phyloP scores from a whole-genome alignment of 1,140 invertebrate species.

The Aplysia californica region DNA sequence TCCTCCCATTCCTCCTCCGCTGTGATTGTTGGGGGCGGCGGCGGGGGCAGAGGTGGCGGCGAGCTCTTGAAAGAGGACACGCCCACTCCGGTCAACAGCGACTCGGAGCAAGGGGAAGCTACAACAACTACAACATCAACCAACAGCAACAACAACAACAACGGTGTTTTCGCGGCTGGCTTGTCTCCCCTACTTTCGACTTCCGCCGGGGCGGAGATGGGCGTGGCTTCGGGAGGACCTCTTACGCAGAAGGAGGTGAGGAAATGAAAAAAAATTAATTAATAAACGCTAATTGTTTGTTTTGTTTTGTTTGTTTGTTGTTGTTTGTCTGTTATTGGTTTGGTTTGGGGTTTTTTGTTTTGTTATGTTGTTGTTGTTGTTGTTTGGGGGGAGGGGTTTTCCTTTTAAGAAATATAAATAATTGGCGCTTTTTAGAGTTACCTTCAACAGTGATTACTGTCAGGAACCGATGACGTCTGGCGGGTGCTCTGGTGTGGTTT shows the following conservation, averaged over 20 bases:
- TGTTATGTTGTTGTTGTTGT: background rate
- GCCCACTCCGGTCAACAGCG: constrained; percentile 57
- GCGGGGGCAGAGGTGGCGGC: constrained; percentile 32
- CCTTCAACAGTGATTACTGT: no score
- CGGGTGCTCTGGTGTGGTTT: no score
- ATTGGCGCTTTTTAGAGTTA: no score
- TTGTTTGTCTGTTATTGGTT: background rate
- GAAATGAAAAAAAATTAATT: background rate
- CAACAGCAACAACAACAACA: background rate
- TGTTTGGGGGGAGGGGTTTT: no score
- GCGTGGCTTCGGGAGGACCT: background rate
- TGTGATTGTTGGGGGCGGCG: constrained; percentile 18
- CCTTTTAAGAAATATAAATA: no score
- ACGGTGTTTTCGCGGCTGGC: no score
- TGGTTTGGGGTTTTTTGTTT: background rate
- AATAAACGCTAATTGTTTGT: background rate
- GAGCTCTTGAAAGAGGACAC: constrained; percentile 37
- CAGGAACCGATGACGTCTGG: no score
- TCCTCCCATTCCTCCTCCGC: constrained; percentile 32
- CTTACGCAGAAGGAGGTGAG: constrained; percentile 17
- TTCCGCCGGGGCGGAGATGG: background rate
- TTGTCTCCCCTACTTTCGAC: constrained; percentile 6
- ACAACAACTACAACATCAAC: constrained; percentile 34
- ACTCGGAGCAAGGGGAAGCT: constrained; percentile 40
- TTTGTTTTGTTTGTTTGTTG: background rate